Percentiles rank a stretch among this genome's conserved stretches.
These are phyloP conservation scores for Pseudorhombus dupliciocellatus DNA, from an alignment of 2,113 vertebrate genomes.

Conservation along the genomic window DNA sequence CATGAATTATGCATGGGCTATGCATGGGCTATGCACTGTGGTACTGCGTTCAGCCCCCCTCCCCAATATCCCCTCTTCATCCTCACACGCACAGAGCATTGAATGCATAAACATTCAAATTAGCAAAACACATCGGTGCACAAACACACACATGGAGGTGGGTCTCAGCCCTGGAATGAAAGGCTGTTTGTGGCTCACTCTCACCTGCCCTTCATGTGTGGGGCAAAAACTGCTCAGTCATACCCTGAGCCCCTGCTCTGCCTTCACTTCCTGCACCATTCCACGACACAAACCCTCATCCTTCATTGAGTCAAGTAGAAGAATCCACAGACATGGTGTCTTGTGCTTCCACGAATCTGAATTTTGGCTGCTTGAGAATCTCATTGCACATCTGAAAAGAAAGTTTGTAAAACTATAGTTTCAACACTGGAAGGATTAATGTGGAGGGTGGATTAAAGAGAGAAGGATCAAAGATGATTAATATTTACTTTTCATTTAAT, in stretches of 20 bases:
- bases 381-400: not conserved
- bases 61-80: slow-evolving; percentile 39
- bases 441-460: too few relatives aligned
- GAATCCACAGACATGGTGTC: not conserved
- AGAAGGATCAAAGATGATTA: not conserved
- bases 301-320: not conserved
- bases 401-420: too few relatives aligned
- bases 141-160: not conserved
- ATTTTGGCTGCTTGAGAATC: not conserved
- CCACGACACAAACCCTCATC: slow-evolving; percentile 2
- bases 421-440: too few relatives aligned
- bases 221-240: slow-evolving; percentile 18
- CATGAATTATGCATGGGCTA: slow-evolving; percentile 76
- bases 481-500: slow-evolving; percentile 10
- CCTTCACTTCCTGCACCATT: not conserved
- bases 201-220: not conserved
- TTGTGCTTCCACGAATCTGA: not conserved
- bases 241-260: not conserved
- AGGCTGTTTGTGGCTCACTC: slow-evolving; percentile 3
- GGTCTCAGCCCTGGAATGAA: slow-evolving; percentile 10
- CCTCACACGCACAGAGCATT: slow-evolving; percentile 43
- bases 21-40: slow-evolving; percentile 60
- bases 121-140: slow-evolving; percentile 11
- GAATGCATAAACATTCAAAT: slow-evolving; percentile 45
- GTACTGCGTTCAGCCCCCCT: not conserved